Base-by-base conservation (phyloP, 2,797 vertebrate genomes). In the Cossypha caffra region DNA sequence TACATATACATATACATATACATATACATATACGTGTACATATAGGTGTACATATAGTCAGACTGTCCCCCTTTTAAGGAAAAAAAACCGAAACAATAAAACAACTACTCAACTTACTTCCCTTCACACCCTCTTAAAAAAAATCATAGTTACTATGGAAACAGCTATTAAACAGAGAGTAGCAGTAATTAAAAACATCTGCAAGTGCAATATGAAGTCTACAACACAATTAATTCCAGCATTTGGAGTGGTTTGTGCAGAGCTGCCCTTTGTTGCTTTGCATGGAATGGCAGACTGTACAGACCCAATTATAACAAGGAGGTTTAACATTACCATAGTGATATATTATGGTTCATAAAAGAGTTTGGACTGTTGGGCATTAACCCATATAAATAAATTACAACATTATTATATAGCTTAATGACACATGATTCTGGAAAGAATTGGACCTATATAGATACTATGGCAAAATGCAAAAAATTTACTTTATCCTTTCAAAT, bases 171-270 rank as follows among this genome's bases (percentile, higher is more conserved):
- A 94, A 90, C 13, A 72, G 45, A 80, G 84, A 95, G 85, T 94
- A 84, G 63, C 52, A 76, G 85, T 93, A 95, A 96, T 95, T 95
- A 95, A 88, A 71, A 91, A 95, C 89, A 95, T 94, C 85, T 96
- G 96, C 62, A 95, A 96, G 73, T 91, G 76, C 67, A 93, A 19
- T 58, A 73, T 63, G 71, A 95, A 95, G 73, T 73, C 69, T 86
- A 69, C 54, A 90, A 78, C 45, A 81, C 78, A 91, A 94, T 95
- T 95, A 88, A 75, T 72, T 69, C 79, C 79, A 83, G 79, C 14
- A 72, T 88, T 95, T 88, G 64, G 82, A 95, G 79, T 67, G 59
- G 51, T 72, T 73, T 83, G 47, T 76, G n/a, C 58, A 86, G 82
- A 88, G 59, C 29, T 95, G 69, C 54, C 77, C 79, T 84, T 88